phyloP scores from a whole-genome alignment of 1,140 invertebrate species.

The Rhyacophila brunnea region DNA sequence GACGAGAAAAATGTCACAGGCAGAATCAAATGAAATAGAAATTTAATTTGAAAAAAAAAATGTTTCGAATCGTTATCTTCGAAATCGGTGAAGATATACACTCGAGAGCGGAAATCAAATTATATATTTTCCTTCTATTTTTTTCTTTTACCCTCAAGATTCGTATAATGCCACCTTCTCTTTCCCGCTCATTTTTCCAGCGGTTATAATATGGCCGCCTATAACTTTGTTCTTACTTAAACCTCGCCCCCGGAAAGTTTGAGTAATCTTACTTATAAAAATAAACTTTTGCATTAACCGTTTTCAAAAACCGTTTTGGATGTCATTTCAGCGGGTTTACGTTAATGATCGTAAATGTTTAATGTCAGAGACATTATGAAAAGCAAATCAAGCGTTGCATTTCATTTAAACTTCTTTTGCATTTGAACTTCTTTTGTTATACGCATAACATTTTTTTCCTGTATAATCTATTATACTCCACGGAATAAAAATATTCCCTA shows the following conservation, averaged over 20 bases:
- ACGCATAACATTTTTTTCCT: no score
- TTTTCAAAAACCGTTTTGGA: conserved; percentile 39
- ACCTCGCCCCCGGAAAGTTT: conserved; percentile 32
- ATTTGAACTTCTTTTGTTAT: no score
- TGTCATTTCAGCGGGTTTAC: conserved; percentile 26
- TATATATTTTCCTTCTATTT: conserved; percentile 16
- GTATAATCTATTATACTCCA: no score
- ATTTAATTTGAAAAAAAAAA: conserved; percentile 31
- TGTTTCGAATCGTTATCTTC: conserved; percentile 22
- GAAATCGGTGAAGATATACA: conserved; percentile 2
- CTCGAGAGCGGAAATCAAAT: conserved; percentile 19
- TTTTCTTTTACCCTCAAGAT: neutral
- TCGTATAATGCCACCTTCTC: conserved; percentile 10
- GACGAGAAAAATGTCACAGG: neutral
- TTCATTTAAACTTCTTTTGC: conserved; percentile 9
- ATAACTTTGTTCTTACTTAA: conserved; percentile 29
- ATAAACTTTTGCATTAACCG: conserved; percentile 60
- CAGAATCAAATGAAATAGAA: conserved; percentile 23
- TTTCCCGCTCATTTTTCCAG: conserved; percentile 14
- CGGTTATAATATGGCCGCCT: conserved; percentile 16
- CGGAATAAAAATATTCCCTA: no score
- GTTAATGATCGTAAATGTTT: conserved; percentile 33
- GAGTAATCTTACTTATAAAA: conserved; percentile 59
- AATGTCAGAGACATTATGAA: conserved; percentile 28
- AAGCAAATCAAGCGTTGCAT: conserved; percentile 25